Conservation (phyloP, 1,140 invertebrate genomes). For the Rhynchophorus ferrugineus region DNA sequence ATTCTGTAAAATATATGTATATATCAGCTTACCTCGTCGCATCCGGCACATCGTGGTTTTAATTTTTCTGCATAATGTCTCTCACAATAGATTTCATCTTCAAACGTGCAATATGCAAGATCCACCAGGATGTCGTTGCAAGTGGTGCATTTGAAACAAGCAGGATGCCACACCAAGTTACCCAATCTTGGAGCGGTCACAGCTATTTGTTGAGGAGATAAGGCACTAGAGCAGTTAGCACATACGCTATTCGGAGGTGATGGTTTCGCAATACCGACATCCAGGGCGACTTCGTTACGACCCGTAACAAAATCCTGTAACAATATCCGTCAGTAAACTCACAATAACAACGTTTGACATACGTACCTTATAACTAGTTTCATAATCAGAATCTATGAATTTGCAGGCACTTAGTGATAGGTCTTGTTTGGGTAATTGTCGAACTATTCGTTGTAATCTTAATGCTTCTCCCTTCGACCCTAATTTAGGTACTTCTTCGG, state of each 20-base stretch:
- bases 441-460: conserved; percentile 73
- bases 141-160: conserved; percentile 76
- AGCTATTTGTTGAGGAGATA: conserved; percentile 29
- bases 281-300: conserved; percentile 88
- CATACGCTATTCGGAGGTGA: conserved; percentile 39
- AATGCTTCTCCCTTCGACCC: conserved; percentile 70
- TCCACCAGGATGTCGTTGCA: conserved; percentile 87
- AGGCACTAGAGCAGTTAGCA: conserved; percentile 28
- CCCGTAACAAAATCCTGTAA: conserved; percentile 77
- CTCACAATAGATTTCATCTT: conserved; percentile 82
- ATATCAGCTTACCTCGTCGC: conserved; percentile 96
- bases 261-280: conserved; percentile 73
- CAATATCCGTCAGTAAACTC: neutral
- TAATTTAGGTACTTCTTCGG: conserved; percentile 67
- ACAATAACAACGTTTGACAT: neutral
- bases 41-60: conserved; percentile 85
- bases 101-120: conserved; percentile 84
- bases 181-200: conserved; percentile 36
- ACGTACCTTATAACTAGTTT: conserved; percentile 60
- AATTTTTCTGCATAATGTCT: conserved; percentile 89
- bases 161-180: conserved; percentile 66
- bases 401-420: conserved; percentile 81
- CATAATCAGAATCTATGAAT: conserved; percentile 70
- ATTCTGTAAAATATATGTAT: no score
- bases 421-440: conserved; percentile 92